Evolutionary conservation across 2,888 invertebrate species (phyloP), one percentile per base, ranked within the genome.

Genomic region (Stramonita haemastoma): DNA sequence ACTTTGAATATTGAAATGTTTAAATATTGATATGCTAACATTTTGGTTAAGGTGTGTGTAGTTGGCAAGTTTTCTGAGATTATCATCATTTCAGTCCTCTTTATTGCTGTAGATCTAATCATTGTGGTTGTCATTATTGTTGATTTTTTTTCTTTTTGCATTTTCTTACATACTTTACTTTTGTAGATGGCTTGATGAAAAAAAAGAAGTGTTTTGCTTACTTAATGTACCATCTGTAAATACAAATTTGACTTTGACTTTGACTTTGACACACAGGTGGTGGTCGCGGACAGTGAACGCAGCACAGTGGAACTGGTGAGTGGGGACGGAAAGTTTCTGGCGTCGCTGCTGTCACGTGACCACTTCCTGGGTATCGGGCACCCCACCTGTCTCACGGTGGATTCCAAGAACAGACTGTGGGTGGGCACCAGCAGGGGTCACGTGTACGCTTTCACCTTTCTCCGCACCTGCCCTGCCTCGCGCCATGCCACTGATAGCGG

Each of bases 381-480:
- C 5, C 90, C 90, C 19, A 88, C 89, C 60, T 79, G 88, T 8
- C 85, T 90, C 34, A 83, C 81, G 34, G 84, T 89, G 56, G 90
- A 90, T 56, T 56, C 73, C 85, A 87, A 87, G 66, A 81, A 86
- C 1, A 85, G 89, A 22, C 83, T 90, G 32, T 90, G 90, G 90
- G 85, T 90, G 6, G 90, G 90, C 56, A 90, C 90, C 36, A 89
- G 86, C n/a, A 88, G 77, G 46, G 90, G 90, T 19, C 89, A 89
- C 57, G 89, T 90, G 11, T 89, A 86, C 57, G 88, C 86, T 81
- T 90, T 86, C 83, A 87, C 89, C 19, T 90, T 89, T 70, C 86
- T 90, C 22, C 89, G 87, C 60, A 66, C 86, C 29, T 57, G 56
- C 4, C 57, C 84, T 19, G 26, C n/a, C 26, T 15, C 36, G 6